Conservation (phyloP, 2,113 vertebrate species). For the Chamaea fasciata region DNA sequence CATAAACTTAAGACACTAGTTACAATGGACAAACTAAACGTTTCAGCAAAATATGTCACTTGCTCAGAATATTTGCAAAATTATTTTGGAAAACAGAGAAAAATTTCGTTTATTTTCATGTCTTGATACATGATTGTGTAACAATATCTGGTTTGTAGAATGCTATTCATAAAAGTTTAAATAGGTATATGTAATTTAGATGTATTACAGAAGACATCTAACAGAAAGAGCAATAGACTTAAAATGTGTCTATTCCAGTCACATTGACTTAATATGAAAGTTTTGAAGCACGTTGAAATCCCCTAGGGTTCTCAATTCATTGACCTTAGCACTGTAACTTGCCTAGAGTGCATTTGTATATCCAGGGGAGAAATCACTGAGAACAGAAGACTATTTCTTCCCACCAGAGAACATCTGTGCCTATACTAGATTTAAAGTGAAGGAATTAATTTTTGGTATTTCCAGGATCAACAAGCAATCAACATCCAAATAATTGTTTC, state of each 20-base stretch:
- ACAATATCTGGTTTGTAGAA: neutral
- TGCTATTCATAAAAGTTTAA: neutral
- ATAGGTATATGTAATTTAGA: neutral
- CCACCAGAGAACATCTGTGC: neutral
- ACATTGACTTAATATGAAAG: neutral
- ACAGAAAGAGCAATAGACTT: neutral
- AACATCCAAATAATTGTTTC: neutral
- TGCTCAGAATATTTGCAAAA: neutral
- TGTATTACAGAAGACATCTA: neutral
- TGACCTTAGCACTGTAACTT: neutral
- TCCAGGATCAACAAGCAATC: neutral
- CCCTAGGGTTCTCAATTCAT: neutral
- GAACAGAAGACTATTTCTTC: neutral
- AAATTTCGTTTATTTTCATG: neutral
- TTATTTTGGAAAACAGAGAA: neutral
- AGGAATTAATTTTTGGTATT: neutral
- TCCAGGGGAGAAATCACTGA: neutral
- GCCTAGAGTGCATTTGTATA: neutral
- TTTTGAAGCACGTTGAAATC: neutral
- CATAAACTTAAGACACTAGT: neutral
- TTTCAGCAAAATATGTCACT: neutral
- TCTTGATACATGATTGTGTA: neutral
- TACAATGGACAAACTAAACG: neutral
- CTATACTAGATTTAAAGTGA: neutral
- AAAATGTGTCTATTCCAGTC: neutral